These are phyloP conservation scores for Anneissia japonica DNA, from an alignment of 35 echinoderm and acorn worm genomes.

Conservation along the genomic window DNA sequence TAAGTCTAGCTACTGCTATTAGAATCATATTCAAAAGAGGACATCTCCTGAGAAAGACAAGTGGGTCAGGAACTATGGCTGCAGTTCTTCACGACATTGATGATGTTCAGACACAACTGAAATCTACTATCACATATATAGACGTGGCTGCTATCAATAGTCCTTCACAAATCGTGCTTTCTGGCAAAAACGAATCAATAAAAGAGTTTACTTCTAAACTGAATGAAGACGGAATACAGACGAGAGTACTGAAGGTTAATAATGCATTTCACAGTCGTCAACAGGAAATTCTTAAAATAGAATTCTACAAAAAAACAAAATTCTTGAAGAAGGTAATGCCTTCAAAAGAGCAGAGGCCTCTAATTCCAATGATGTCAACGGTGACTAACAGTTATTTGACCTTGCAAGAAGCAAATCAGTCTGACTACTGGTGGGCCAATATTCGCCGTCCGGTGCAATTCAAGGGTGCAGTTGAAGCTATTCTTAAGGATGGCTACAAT, in stretches of 20 bases:
- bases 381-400: constrained; percentile 26
- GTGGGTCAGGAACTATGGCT: constrained; percentile 44
- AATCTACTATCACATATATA: neutral
- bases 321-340: neutral
- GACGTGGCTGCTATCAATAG: constrained; percentile 47
- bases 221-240: constrained; percentile 23
- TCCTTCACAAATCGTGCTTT: constrained; percentile 59
- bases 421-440: constrained; percentile 45
- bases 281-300: constrained; percentile 43
- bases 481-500: constrained; percentile 23
- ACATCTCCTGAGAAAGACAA: constrained; percentile 14
- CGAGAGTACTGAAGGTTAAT: constrained; percentile 41
- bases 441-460: constrained; percentile 37
- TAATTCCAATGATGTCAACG: constrained; percentile 46
- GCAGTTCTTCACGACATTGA: constrained; percentile 34
- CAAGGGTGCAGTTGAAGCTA: constrained; percentile 7
- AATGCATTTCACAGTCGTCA: constrained; percentile 80
- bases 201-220: constrained; percentile 7
- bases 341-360: neutral
- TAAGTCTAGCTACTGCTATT: constrained; percentile 28
- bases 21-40: constrained; percentile 37
- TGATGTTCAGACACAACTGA: constrained; percentile 6
- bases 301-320: constrained; percentile 5
- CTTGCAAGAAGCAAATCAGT: neutral
- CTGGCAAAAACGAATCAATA: constrained; percentile 26